phyloP scores from a whole-genome alignment of 2,888 invertebrate species.

The Prionchulus punctatus region DNA sequence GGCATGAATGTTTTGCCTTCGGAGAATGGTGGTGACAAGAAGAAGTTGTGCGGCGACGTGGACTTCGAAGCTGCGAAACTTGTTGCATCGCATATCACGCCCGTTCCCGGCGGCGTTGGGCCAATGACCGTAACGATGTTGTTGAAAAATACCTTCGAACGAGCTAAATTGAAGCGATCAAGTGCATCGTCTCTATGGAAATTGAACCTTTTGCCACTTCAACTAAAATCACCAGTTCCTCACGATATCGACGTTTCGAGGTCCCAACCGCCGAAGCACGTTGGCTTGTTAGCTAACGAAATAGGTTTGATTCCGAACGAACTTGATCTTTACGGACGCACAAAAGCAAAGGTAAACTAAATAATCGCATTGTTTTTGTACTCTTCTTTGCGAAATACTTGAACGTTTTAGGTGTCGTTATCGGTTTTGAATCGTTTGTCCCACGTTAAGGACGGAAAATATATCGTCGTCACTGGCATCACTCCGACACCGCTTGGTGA shows the following conservation, averaged over 20 bases:
- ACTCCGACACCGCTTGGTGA: constrained; percentile 98
- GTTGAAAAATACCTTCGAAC: constrained; percentile 65
- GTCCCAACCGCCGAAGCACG: constrained; percentile 35
- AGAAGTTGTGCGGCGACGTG: constrained; percentile 67
- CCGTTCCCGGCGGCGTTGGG: constrained; percentile 62
- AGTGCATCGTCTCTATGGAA: constrained; percentile 45
- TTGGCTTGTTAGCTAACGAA: constrained; percentile 24
- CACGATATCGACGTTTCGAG: constrained; percentile 77
- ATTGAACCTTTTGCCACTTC: constrained; percentile 50
- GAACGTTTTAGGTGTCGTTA: constrained; percentile 40
- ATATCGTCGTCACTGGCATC: constrained; percentile 85
- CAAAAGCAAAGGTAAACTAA: constrained; percentile 67
- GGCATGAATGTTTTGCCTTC: constrained; percentile 58
- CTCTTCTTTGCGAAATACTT: background rate
- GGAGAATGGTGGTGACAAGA: constrained; percentile 16
- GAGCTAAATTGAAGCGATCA: constrained; percentile 42
- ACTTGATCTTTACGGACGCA: constrained; percentile 72
- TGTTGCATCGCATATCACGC: constrained; percentile 49
- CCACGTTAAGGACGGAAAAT: constrained; percentile 59
- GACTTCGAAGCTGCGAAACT: constrained; percentile 54
- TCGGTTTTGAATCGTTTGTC: constrained; percentile 57
- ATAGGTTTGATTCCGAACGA: constrained; percentile 50
- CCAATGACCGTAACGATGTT: constrained; percentile 91
- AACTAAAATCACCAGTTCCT: constrained; percentile 56
- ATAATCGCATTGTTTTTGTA: background rate